A percentile compares a stretch with the other conserved stretches of the same genome.
These are phyloP conservation scores for Frankliniella intonsa DNA, from an alignment of 2,888 invertebrate species.

Conservation along the genomic window DNA sequence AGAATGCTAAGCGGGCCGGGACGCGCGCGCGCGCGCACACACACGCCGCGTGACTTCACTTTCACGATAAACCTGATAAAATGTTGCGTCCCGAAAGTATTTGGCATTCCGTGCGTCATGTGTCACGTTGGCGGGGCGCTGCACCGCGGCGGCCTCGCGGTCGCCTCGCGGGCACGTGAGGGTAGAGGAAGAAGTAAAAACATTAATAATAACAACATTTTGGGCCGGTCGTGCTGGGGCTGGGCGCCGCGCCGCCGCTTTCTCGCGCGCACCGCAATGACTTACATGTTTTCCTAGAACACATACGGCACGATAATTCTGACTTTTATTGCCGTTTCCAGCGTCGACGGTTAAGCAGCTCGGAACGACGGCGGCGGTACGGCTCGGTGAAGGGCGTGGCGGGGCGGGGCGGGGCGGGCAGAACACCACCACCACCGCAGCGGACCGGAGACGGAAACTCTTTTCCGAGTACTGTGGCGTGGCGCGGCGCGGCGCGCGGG, in stretches of 20 bases:
- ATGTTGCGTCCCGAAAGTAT: neutral
- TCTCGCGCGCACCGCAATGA: too few relatives aligned
- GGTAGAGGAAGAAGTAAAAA: too few relatives aligned
- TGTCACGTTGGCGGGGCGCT: too few relatives aligned
- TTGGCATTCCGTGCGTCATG: neutral
- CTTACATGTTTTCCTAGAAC: neutral
- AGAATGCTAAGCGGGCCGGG: slow-evolving; percentile 16
- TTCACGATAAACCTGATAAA: slow-evolving; percentile 6
- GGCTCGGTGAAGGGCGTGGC: neutral
- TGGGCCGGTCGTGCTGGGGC: neutral
- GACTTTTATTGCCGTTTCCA: neutral
- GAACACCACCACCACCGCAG: neutral
- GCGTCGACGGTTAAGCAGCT: neutral
- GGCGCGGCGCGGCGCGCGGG: neutral
- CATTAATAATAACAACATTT: too few relatives aligned
- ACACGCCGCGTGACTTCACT: neutral
- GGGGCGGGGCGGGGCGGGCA: neutral
- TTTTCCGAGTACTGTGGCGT: neutral
- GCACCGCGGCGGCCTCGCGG: neutral
- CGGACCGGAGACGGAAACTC: neutral
- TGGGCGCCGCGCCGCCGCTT: neutral
- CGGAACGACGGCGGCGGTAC: too few relatives aligned
- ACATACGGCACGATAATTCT: slow-evolving; percentile 10
- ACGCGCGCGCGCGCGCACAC: neutral
- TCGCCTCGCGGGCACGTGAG: neutral